Percentiles rank a stretch among this genome's conserved stretches.
These are phyloP conservation scores for Heteronetta atricapilla DNA, from an alignment of 2,113 vertebrate species.

Conservation along the genomic window DNA sequence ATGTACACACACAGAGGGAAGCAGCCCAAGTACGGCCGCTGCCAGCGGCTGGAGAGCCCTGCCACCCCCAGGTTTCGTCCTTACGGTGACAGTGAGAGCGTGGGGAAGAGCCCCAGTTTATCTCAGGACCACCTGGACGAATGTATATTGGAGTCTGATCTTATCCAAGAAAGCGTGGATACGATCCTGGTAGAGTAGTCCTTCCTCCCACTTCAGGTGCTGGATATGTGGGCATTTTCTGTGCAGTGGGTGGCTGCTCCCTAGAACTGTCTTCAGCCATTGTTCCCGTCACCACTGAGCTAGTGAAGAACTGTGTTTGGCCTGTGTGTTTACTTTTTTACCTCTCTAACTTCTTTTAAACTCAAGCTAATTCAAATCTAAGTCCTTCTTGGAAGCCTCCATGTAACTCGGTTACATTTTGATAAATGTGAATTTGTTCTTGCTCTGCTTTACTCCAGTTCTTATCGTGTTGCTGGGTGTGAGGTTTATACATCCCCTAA, in stretches of 20 bases:
- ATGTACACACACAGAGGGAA: conserved; percentile 92
- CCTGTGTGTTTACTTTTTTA: conserved; percentile 18
- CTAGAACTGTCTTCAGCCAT: neutral
- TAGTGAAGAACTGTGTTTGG: conserved; percentile 26
- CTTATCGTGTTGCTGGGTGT: neutral
- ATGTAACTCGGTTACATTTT: neutral
- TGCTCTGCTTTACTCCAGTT: neutral
- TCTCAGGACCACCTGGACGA: conserved; percentile 87
- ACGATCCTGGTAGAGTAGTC: conserved; percentile 84
- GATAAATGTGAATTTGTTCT: neutral
- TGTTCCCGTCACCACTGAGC: neutral
- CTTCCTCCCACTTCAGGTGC: neutral
- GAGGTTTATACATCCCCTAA: neutral
- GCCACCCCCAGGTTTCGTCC: conserved; percentile 81
- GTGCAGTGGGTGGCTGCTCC: neutral
- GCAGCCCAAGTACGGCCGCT: conserved; percentile 82
- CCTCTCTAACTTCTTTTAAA: conserved; percentile 19
- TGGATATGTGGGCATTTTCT: neutral
- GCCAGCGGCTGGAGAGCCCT: conserved; percentile 83
- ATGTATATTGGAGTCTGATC: conserved; percentile 86
- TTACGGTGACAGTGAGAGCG: conserved; percentile 75
- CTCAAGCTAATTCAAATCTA: neutral
- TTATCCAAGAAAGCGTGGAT: conserved; percentile 88
- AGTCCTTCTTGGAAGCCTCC: neutral
- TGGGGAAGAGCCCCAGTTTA: conserved; percentile 74